Conservation (phyloP, 1,140 invertebrate genomes). For the Drosophila littoralis region DNA sequence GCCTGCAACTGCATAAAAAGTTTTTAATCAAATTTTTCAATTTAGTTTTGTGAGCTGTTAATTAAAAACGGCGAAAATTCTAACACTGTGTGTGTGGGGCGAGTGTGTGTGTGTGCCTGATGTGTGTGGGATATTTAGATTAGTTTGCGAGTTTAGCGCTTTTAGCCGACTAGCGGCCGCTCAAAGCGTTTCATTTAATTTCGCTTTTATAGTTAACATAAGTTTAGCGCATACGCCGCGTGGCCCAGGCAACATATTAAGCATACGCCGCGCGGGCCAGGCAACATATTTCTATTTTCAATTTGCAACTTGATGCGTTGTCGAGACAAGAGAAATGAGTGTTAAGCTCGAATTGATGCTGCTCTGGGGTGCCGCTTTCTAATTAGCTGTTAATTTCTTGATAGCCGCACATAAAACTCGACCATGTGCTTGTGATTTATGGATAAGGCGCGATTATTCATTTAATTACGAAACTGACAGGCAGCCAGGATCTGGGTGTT, state of each 20-base stretch:
- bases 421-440: constrained; percentile 31
- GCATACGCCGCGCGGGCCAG: background rate
- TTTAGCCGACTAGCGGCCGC: constrained; percentile 36
- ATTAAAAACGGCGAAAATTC: constrained; percentile 64
- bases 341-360: background rate
- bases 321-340: background rate
- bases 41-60: constrained; percentile 75
- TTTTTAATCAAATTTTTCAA: constrained; percentile 83
- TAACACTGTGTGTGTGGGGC: constrained; percentile 5
- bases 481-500: background rate
- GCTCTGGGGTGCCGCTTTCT: constrained; percentile 3
- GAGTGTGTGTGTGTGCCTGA: constrained; percentile 4
- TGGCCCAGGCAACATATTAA: constrained; percentile 7
- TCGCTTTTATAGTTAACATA: constrained; percentile 41
- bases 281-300: background rate
- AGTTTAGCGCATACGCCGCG: constrained; percentile 52
- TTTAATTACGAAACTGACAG: constrained; percentile 21
- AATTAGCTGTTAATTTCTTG: constrained; percentile 44
- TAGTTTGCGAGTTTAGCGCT: constrained; percentile 66
- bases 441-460: constrained; percentile 25
- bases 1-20: constrained; percentile 51
- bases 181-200: constrained; percentile 63
- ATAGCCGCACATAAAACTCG: constrained; percentile 31
- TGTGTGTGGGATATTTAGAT: constrained; percentile 17
- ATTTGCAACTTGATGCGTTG: constrained; percentile 12